Evolutionary conservation across 2,888 invertebrate genomes (phyloP), one percentile per base, ranked within the genome.

Genomic region (Machimus rusticus): DNA sequence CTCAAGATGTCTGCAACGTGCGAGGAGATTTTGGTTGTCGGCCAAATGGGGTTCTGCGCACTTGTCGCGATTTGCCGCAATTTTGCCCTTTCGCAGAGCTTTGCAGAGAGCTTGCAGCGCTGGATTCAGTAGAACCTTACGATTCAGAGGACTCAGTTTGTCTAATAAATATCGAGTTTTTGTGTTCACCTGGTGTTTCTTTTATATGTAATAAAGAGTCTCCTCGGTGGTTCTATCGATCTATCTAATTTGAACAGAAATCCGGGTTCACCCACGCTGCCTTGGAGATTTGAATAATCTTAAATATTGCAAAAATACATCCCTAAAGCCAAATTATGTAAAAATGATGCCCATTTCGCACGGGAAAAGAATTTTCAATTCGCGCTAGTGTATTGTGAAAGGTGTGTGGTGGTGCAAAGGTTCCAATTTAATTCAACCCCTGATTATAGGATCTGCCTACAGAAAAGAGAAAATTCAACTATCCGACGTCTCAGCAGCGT

Each of bases 1-100:
- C 34, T 46, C 3, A 82, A 57, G 82, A 57, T 66, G 82, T 51
- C 81, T 82, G 82, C 82, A 82, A 82, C 57, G 37, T 57, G 19
- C 14, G 34, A 82, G 19, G 28, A 23, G 8, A 19, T 51, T 34
- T 34, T 23, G 19, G 9, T 57, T 28, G 39, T 82, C 57, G n/a
- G 31, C 37, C 51, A 55, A 43, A n/a, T 66, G 57, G 66, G 81
- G 57, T 23, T 55, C 55, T 82, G 82, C 82, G 82, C 82, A 82
- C 37, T 57, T 31, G 34, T 57, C 34, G 19, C 34, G 57, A 31
- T n/a, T 57, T 57, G 82, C 82, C 82, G 82, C 82, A 82, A 82
- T 79, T 81, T 66, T 55, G 19, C 66, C 28, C 28, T 55, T 82
- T 37, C 39, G 31, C 19, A 23, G 16, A 82, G 66, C 16, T 37